Evolutionary conservation across 2,888 invertebrate genomes (phyloP), one percentile per base, ranked within the genome.

Genomic region (Caradrina clavipalpis): DNA sequence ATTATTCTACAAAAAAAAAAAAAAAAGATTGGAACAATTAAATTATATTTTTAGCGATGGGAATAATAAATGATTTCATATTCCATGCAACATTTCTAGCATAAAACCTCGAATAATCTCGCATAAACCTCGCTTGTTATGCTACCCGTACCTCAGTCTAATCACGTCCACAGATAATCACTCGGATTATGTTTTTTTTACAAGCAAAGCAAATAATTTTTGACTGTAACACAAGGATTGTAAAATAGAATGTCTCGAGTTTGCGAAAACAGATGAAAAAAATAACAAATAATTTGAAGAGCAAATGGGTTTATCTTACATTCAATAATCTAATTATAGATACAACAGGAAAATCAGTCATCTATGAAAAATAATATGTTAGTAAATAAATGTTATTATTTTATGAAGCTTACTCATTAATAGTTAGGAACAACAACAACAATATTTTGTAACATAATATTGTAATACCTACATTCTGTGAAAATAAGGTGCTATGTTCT

Each of bases 161-260:
- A 90, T 89, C 89, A 92, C 87, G 89, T 88, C 81, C 83, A 73
- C 78, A 84, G 84, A 89, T 90, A 90, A 91, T 91, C 88, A 89
- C 86, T 84, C 76, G 82, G 85, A 84, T 88, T 85, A 85, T 88
- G 81, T 89, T 91, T 89, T 90, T 87, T 90, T 87, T 86, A 84
- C 84, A 82, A 81, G 81, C 86, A 85, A 83, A 82, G 87, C 88
- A 90, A 91, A 91, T 91, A 90, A 91, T 88, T 89, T 87, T 90
- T 90, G 89, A 87, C 82, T 88, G 89, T 89, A 88, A 87, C 83
- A 78, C 76, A 81, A 87, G 86, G 83, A 73, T 55, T 65, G 26
- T 80, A 58, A 54, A 68, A 73, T 59, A 63, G 35, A 77, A 61
- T 64, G 66, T 70, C 31, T 60, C 13, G 10, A 53, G 10, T 69